Evolutionary conservation across 1,140 invertebrate species (phyloP).

Genomic region (Halesus radiatus): DNA sequence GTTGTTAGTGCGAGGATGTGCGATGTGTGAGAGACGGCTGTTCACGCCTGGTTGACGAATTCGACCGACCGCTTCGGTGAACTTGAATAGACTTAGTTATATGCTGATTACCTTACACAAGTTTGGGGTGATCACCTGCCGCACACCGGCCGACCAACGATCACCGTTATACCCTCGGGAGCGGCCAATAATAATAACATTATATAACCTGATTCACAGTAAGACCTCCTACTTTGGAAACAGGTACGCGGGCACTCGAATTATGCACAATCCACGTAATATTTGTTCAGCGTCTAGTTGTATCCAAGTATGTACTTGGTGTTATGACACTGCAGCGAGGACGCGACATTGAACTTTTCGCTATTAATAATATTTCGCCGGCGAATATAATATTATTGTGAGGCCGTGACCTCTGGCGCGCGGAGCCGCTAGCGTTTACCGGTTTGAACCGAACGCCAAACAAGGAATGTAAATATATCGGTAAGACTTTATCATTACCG

Average conservation of each 20-base stretch:
- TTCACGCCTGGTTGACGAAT: conserved; percentile 24
- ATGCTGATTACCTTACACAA: not conserved
- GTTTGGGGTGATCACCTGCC: conserved; percentile 23
- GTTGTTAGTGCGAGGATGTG: not conserved
- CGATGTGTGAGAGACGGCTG: not conserved
- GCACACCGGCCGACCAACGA: too few relatives aligned
- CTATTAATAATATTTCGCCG: not conserved
- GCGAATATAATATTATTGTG: not conserved
- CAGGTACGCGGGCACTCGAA: too few relatives aligned
- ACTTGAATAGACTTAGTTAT: conserved; percentile 9
- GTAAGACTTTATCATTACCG: not conserved
- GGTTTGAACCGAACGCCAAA: not conserved
- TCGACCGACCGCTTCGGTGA: conserved; percentile 28
- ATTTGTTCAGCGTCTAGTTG: too few relatives aligned
- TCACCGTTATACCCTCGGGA: conserved; percentile 7
- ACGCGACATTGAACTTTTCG: not conserved
- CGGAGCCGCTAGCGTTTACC: conserved; percentile 1
- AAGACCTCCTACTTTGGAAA: not conserved
- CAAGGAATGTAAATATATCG: not conserved
- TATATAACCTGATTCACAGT: not conserved
- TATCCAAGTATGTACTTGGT: too few relatives aligned
- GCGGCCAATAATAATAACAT: not conserved
- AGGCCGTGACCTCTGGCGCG: conserved; percentile 8
- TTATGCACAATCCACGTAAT: too few relatives aligned
- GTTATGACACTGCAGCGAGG: not conserved